Base-by-base conservation (phyloP, 2,888 invertebrate genomes). In the Enchytraeus crypticus region DNA sequence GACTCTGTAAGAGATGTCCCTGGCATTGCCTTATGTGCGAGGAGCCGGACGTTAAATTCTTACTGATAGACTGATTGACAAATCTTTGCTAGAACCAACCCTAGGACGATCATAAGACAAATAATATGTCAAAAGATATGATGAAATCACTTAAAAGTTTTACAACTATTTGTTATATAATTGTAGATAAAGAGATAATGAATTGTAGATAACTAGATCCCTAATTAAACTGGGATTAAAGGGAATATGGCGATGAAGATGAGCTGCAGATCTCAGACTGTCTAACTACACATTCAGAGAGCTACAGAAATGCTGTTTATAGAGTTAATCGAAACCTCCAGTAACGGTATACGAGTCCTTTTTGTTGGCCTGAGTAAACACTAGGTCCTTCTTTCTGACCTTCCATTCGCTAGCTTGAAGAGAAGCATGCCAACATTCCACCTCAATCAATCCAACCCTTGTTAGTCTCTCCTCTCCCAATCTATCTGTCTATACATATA, bases 351-450 rank as follows among this genome's bases (percentile, higher is more conserved):
- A 27, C 11, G 53, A 51, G 5, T 51, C 53, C n/a, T 51, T 51
- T 26, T 51, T 51, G n/a, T 51, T 51, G 2, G 53, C 53, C 18
- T 51, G 53, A 30, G 30, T 30, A 27, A 51, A 51, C n/a, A 32
- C 53, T 4, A 51, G 53, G 14, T 30, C 8, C 23, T 51, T 51
- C 18, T 51, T 51, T 21, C 53, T 21, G 21, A 29, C 3, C 21
- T 49, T 32, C 51, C 30, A 45, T n/a, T 45, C 26, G 0, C 43
- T 23, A 8, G 21, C 27, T 34, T 58, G 46, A 1, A 60, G 58
- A 2, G 49, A 32, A 5, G 61, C 63, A 5, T 38, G 32, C 63
- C 63, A 63, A 34, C 63, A 63, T 47, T 63, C 58, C 18, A 61
- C 61, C 14, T 53, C 57, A 21, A 63, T 63, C n/a, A 23, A 23